phyloP scores from a whole-genome alignment of 2,797 vertebrate genomes.

The Catostomus latipinnis region DNA sequence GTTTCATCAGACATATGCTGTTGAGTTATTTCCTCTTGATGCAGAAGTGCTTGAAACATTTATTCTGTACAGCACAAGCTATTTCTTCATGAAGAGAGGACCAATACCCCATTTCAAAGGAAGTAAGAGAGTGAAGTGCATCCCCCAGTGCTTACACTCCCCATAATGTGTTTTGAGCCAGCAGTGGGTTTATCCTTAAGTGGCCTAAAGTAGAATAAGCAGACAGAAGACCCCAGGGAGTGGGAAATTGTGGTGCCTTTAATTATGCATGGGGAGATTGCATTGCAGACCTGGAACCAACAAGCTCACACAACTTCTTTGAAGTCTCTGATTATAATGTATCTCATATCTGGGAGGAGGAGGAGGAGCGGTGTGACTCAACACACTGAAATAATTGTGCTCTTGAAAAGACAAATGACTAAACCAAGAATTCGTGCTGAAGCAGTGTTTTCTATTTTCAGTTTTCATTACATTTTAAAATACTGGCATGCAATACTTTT shows the following conservation, averaged over 20 bases:
- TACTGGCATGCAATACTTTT: neutral
- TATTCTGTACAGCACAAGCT: neutral
- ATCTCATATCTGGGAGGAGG: slow-evolving; percentile 56
- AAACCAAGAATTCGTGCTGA: slow-evolving; percentile 15
- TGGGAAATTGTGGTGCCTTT: slow-evolving; percentile 59
- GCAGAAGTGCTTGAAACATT: slow-evolving; percentile 22
- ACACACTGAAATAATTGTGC: slow-evolving; percentile 52
- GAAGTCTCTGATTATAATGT: slow-evolving; percentile 65
- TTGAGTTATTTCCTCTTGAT: slow-evolving; percentile 4
- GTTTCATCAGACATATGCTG: slow-evolving; percentile 8
- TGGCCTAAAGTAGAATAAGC: slow-evolving; percentile 60
- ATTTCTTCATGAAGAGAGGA: slow-evolving; percentile 32
- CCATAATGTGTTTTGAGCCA: slow-evolving; percentile 58
- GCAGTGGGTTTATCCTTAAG: slow-evolving; percentile 48
- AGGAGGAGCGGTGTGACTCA: slow-evolving; percentile 34
- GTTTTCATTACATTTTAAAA: slow-evolving; percentile 30
- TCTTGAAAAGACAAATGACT: slow-evolving; percentile 45
- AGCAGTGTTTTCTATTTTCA: slow-evolving; percentile 22
- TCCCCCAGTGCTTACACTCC: slow-evolving; percentile 35
- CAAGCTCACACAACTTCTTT: slow-evolving; percentile 62
- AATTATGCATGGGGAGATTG: slow-evolving; percentile 67
- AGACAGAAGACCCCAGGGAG: slow-evolving; percentile 59
- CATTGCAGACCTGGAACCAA: slow-evolving; percentile 61
- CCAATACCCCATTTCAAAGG: neutral
- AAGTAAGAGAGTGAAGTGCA: slow-evolving; percentile 28